Evolutionary conservation across 1,140 invertebrate genomes (phyloP).

Genomic region (Batillaria attramentaria): DNA sequence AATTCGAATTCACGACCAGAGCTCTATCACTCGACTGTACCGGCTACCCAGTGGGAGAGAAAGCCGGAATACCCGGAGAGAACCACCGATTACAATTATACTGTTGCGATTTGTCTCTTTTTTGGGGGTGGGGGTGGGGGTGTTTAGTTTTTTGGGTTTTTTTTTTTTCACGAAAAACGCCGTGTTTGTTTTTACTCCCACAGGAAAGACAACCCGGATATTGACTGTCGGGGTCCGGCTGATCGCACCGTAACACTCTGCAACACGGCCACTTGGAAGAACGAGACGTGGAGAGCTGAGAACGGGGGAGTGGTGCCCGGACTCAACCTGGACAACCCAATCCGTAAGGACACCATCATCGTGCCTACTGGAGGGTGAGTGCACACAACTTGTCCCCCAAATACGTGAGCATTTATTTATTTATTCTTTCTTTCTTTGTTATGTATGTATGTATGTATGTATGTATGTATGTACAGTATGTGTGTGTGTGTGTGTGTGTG

Average conservation of each 20-base stretch:
- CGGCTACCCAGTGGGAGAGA: too few species aligned
- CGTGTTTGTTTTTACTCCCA: not conserved
- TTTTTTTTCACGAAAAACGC: too few species aligned
- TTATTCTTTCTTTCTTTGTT: not conserved
- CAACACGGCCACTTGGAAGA: conserved; percentile 39
- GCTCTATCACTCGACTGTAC: too few species aligned
- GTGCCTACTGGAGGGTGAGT: conserved; percentile 78
- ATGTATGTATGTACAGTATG: not conserved
- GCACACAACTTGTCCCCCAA: not conserved
- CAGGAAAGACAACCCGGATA: conserved; percentile 37
- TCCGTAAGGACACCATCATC: conserved; percentile 80
- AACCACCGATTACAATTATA: too few species aligned
- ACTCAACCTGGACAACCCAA: conserved; percentile 73
- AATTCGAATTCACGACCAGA: too few species aligned
- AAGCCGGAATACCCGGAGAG: too few species aligned
- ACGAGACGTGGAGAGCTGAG: conserved; percentile 24
- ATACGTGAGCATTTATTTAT: too few species aligned
- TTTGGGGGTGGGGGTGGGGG: too few species aligned
- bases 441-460: not conserved
- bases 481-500: not conserved
- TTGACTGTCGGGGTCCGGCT: conserved; percentile 28
- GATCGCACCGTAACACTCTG: conserved; percentile 27
- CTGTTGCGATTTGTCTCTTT: too few species aligned
- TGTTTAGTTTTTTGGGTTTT: too few species aligned
- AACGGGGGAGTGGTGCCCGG: conserved; percentile 46